phyloP scores from a whole-genome alignment of 2,888 invertebrate genomes.

The Tortricodes alternella region DNA sequence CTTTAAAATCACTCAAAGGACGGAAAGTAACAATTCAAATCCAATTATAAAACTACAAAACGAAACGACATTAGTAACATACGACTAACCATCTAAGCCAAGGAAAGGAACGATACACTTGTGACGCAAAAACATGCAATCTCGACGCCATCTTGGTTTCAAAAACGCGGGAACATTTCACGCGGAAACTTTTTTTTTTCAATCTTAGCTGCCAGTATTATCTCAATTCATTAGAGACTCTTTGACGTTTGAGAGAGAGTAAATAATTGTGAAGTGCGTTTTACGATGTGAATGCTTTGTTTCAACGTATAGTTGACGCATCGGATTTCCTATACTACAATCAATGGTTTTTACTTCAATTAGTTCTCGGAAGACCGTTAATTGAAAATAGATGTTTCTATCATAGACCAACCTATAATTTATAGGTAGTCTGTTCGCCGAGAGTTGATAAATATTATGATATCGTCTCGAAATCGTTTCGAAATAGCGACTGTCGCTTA shows the following conservation, averaged over 20 bases:
- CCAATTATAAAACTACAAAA: constrained; percentile 15
- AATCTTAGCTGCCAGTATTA: not conserved
- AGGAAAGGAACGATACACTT: constrained; percentile 21
- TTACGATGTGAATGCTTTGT: constrained; percentile 22
- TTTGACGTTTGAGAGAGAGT: not conserved
- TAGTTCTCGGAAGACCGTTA: constrained; percentile 10
- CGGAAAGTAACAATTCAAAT: constrained; percentile 22
- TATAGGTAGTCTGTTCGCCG: no score
- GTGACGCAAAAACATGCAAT: constrained; percentile 28
- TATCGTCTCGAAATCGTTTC: no score
- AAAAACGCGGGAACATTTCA: constrained; percentile 31
- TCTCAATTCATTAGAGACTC: not conserved
- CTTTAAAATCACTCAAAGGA: constrained; percentile 13
- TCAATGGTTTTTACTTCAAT: constrained; percentile 21
- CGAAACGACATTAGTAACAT: constrained; percentile 26
- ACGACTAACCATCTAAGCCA: constrained; percentile 27
- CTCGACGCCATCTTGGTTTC: constrained; percentile 27
- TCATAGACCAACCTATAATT: no score
- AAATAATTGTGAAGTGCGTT: not conserved
- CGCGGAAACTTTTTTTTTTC: constrained; percentile 18
- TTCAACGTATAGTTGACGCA: constrained; percentile 24
- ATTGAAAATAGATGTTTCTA: no score
- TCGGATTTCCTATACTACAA: constrained; percentile 13
- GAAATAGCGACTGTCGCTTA: no score
- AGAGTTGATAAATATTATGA: no score